Evolutionary conservation across 2,888 invertebrate genomes (phyloP).

Genomic region (Myopa tessellatipennis): DNA sequence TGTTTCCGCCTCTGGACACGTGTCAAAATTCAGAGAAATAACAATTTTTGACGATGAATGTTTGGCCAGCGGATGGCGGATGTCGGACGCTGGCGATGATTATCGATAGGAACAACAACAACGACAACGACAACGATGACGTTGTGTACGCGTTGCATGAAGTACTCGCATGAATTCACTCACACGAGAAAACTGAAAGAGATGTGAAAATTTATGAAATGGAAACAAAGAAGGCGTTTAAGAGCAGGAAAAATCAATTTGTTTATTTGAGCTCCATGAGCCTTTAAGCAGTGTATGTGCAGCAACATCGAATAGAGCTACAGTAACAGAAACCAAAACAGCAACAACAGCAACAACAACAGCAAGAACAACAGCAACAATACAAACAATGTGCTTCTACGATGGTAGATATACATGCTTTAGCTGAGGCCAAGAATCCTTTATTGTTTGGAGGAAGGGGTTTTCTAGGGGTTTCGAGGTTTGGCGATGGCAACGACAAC

Average conservation of each 20-base stretch:
- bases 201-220: slow-evolving; percentile 1
- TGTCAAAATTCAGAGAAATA: background rate
- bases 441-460: background rate
- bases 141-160: background rate
- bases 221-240: slow-evolving; percentile 2
- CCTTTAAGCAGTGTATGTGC: no score
- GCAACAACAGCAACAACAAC: no score
- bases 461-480: no score
- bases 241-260: slow-evolving; percentile 1
- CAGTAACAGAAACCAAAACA: no score
- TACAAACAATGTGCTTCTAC: no score
- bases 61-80: background rate
- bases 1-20: background rate
- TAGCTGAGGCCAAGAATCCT: background rate
- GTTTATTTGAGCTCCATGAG: background rate
- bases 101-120: background rate
- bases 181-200: background rate
- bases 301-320: no score
- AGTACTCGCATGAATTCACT: background rate
- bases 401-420: background rate
- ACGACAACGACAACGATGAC: background rate
- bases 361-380: no score
- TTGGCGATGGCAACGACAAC: background rate
- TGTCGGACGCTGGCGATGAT: background rate
- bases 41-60: background rate